These are phyloP conservation scores for Lepidochrysops patricia DNA, from an alignment of 2,888 invertebrate species.

Conservation along the genomic window DNA sequence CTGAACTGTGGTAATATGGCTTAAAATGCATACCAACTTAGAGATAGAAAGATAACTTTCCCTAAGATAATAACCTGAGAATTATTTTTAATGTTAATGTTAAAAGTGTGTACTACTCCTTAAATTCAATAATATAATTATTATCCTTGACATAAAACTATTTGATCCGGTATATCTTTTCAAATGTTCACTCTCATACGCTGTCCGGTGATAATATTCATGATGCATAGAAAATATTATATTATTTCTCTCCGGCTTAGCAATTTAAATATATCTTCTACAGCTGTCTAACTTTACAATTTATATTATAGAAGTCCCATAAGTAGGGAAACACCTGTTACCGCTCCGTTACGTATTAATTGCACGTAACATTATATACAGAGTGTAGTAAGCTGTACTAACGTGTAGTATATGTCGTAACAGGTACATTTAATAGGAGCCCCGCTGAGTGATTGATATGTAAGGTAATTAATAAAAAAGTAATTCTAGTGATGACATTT, in stretches of 20 bases:
- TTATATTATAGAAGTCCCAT: background rate
- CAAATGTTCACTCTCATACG: too few relatives aligned
- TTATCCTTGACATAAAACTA: too few relatives aligned
- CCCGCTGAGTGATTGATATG: background rate
- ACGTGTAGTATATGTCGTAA: background rate
- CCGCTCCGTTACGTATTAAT: background rate
- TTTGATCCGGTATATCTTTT: too few relatives aligned
- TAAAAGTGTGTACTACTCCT: too few relatives aligned
- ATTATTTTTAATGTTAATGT: too few relatives aligned
- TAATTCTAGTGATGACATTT: background rate
- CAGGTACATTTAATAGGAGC: background rate
- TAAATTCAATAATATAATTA: too few relatives aligned
- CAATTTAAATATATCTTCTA: background rate
- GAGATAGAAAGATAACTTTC: too few relatives aligned
- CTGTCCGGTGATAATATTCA: too few relatives aligned
- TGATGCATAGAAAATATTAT: background rate
- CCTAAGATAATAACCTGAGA: too few relatives aligned
- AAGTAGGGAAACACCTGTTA: background rate
- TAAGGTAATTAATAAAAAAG: background rate
- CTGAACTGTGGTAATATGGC: too few relatives aligned
- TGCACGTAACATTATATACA: background rate
- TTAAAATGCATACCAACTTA: too few relatives aligned
- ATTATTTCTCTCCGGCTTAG: background rate
- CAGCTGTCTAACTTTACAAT: background rate
- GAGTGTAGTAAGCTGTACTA: background rate